Evolutionary conservation across 2,113 vertebrate species (phyloP).

Genomic region (Ictalurus furcatus): DNA sequence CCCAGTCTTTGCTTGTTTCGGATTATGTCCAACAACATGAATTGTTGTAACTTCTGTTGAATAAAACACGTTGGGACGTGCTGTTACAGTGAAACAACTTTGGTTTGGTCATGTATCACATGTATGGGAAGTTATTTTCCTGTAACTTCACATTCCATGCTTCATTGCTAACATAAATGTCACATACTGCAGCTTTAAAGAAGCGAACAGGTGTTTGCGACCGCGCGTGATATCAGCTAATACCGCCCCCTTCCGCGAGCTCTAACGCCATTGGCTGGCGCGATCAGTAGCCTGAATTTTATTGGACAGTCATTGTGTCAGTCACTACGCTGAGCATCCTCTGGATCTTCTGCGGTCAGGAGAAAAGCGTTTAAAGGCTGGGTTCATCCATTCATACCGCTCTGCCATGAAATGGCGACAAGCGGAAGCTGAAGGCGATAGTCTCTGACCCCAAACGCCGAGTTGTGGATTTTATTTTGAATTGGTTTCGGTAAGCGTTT

Average conservation of each 20-base stretch:
- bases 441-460: no score
- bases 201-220: not conserved
- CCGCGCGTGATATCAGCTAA: not conserved
- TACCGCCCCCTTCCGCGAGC: not conserved
- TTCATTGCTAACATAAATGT: not conserved
- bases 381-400: not conserved
- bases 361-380: not conserved
- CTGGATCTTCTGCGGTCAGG: not conserved
- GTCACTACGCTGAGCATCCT: not conserved
- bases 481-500: not conserved
- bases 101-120: not conserved
- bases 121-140: not conserved
- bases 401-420: not conserved
- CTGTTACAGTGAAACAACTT: not conserved
- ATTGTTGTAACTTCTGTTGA: not conserved
- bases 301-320: constrained; percentile 27
- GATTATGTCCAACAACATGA: not conserved
- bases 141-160: not conserved
- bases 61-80: not conserved
- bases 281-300: not conserved
- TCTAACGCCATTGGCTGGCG: constrained; percentile 30
- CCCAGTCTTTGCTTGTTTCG: not conserved
- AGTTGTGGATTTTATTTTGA: not conserved
- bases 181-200: constrained; percentile 9
- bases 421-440: not conserved